Evolutionary conservation across 2,797 vertebrate genomes (phyloP).

Genomic region (Melanogrammus aeglefinus): DNA sequence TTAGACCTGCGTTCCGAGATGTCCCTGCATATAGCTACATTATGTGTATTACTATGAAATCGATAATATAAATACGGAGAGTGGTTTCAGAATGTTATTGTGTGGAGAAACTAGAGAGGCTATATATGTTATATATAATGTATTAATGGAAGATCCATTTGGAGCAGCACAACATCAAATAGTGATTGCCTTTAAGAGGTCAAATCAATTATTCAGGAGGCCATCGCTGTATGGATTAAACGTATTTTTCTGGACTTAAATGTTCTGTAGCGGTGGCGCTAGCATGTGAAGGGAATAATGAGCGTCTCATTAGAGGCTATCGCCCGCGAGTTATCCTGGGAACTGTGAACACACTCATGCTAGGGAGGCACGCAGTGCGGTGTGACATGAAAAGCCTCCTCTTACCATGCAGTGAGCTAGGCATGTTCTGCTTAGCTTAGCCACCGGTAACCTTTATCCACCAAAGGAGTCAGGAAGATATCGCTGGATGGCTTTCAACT

Average conservation of each 20-base stretch:
- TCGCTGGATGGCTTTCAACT: not conserved
- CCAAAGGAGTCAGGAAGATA: not conserved
- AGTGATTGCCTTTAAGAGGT: conserved; percentile 18
- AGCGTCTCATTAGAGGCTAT: not conserved
- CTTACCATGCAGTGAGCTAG: not conserved
- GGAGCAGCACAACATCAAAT: conserved; percentile 37
- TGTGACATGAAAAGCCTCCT: not conserved
- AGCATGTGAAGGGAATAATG: not conserved
- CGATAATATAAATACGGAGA: not conserved
- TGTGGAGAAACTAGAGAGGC: not conserved
- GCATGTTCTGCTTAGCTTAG: not conserved
- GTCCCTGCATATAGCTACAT: not conserved
- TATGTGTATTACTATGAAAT: not conserved
- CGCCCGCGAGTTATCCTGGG: not conserved
- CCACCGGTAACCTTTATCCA: not conserved
- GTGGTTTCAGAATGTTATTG: not conserved
- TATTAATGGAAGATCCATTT: conserved; percentile 10
- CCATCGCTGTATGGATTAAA: not conserved
- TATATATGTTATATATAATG: not conserved
- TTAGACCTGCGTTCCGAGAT: not conserved
- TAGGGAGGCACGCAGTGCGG: not conserved
- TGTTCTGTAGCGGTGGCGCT: not conserved
- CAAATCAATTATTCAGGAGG: conserved; percentile 35
- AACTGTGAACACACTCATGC: conserved; percentile 7
- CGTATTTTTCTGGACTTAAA: not conserved